phyloP scores from a whole-genome alignment of 2,797 vertebrate species.

The Dryobates pubescens region DNA sequence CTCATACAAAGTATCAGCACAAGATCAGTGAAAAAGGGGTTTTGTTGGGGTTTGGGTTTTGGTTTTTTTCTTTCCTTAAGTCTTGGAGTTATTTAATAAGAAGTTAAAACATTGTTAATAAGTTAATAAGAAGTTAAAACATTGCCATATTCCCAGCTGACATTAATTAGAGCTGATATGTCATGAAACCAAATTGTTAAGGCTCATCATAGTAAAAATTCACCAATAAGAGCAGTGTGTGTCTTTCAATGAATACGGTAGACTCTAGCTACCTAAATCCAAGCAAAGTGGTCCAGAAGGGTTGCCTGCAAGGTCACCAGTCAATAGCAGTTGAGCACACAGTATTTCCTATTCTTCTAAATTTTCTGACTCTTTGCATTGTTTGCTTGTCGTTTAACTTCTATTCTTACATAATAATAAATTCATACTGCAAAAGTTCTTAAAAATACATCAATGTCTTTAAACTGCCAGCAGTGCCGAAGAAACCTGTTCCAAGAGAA shows the following conservation, averaged over 20 bases:
- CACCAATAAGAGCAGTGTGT: neutral
- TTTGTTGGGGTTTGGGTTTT: too few relatives aligned
- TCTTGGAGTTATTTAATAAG: neutral
- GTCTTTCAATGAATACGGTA: neutral
- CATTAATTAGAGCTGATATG: neutral
- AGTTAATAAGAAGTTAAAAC: neutral
- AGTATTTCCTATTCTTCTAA: neutral
- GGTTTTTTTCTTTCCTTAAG: neutral
- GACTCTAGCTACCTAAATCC: neutral
- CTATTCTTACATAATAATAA: constrained; percentile 6
- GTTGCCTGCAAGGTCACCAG: neutral
- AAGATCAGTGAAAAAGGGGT: neutral
- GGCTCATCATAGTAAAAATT: neutral
- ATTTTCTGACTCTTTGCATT: neutral
- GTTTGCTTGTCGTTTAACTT: neutral
- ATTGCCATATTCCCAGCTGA: neutral
- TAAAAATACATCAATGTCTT: constrained; percentile 68
- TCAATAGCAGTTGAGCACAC: neutral
- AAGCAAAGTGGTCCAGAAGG: neutral
- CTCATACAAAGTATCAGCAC: neutral
- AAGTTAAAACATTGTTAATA: neutral
- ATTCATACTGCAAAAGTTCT: neutral
- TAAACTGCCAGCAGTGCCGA: constrained; percentile 79
- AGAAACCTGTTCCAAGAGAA: constrained; percentile 79
- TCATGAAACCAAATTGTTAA: neutral